These are phyloP conservation scores for Dryobates pubescens DNA, from an alignment of 2,797 vertebrate genomes.

Conservation along the genomic window DNA sequence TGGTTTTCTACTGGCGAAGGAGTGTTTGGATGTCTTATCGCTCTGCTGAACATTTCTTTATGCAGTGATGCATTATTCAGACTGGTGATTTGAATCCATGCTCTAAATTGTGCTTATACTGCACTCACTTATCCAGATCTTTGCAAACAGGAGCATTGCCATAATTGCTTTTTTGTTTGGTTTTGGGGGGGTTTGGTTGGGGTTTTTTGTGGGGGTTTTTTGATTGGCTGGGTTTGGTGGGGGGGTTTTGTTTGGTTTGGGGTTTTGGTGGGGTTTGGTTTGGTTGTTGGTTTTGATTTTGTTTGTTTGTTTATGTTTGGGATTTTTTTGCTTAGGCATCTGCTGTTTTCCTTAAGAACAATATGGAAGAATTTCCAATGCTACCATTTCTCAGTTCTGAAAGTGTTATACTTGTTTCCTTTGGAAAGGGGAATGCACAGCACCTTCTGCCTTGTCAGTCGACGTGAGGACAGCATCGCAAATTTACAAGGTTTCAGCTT, in stretches of 20 bases:
- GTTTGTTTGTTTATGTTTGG: background rate
- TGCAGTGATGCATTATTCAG: slow-evolving; percentile 18
- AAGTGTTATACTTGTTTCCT: background rate
- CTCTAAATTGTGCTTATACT: slow-evolving; percentile 39
- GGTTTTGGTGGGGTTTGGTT: no score
- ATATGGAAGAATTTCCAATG: background rate
- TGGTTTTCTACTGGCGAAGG: background rate
- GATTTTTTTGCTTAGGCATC: background rate
- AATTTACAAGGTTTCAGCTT: background rate
- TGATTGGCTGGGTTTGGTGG: no score
- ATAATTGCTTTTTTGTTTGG: background rate
- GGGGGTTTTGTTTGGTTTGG: no score
- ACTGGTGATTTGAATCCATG: background rate
- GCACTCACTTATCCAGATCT: background rate
- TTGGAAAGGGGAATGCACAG: background rate
- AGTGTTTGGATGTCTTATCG: background rate
- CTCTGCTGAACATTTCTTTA: slow-evolving; percentile 18
- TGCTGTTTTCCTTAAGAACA: slow-evolving; percentile 34
- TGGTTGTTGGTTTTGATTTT: no score
- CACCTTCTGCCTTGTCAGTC: background rate
- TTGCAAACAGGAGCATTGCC: background rate
- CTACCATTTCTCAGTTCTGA: background rate
- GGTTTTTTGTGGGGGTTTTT: no score
- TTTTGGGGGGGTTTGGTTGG: no score
- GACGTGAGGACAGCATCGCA: background rate